phyloP scores from a whole-genome alignment of 2,888 invertebrate species.

The Eupithecia centaureata region DNA sequence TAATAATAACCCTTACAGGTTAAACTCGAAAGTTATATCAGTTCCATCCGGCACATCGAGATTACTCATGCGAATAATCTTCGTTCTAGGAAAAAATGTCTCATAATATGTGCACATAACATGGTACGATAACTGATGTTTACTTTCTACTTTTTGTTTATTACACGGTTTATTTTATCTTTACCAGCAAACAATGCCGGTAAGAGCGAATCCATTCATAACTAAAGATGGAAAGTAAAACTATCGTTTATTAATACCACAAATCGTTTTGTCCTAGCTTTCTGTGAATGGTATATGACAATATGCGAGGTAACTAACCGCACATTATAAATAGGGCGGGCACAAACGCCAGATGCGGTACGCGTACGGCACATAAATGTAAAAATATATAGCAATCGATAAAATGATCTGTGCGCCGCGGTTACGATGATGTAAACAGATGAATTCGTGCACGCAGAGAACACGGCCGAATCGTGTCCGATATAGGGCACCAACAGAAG shows the following conservation, averaged over 20 bases:
- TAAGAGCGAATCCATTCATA: neutral
- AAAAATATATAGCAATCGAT: slow-evolving; percentile 66
- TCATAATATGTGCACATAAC: neutral
- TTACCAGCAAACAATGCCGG: neutral
- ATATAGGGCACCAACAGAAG: slow-evolving; percentile 35
- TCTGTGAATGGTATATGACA: slow-evolving; percentile 43
- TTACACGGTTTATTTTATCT: neutral
- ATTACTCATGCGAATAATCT: slow-evolving; percentile 13
- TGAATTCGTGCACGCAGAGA: slow-evolving; percentile 46
- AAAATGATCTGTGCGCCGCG: slow-evolving; percentile 63
- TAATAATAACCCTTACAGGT: slow-evolving; percentile 45
- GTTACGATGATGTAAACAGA: slow-evolving; percentile 63
- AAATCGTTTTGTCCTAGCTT: slow-evolving; percentile 36
- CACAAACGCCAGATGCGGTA: slow-evolving; percentile 67
- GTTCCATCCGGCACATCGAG: slow-evolving; percentile 49
- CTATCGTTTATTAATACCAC: neutral
- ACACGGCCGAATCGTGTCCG: slow-evolving; percentile 41
- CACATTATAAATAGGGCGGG: slow-evolving; percentile 72
- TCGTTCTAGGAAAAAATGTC: slow-evolving; percentile 4
- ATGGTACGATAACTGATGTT: slow-evolving; percentile 7
- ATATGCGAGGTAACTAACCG: slow-evolving; percentile 63
- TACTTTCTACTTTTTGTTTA: neutral
- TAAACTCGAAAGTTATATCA: slow-evolving; percentile 45
- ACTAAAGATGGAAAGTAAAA: neutral
- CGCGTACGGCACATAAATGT: slow-evolving; percentile 60